Conservation (phyloP, 2,113 vertebrate genomes). For the Falco punctatus region DNA sequence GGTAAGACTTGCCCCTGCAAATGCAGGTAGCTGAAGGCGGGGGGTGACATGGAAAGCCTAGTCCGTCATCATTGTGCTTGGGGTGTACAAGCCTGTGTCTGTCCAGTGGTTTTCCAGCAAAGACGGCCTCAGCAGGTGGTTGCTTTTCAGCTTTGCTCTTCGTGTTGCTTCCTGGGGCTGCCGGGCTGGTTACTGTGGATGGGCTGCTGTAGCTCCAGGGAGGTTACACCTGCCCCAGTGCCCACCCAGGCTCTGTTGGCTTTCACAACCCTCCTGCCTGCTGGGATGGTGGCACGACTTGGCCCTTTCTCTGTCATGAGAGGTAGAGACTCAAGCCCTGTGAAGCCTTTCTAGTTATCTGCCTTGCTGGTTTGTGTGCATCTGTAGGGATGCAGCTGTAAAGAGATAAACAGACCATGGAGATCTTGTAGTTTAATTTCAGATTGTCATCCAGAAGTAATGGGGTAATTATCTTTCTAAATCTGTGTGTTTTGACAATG, state of each 20-base stretch:
- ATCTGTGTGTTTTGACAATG: not conserved
- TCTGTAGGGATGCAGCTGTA: not conserved
- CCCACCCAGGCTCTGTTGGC: not conserved
- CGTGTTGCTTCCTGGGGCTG: not conserved
- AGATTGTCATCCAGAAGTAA: not conserved
- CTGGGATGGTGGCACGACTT: rapidly evolving
- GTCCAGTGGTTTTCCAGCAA: not conserved
- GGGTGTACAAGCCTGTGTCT: not conserved
- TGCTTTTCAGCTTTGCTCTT: not conserved
- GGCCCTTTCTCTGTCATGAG: not conserved
- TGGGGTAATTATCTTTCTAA: not conserved
- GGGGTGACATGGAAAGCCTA: not conserved
- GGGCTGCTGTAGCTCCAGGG: not conserved
- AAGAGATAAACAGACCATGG: not conserved
- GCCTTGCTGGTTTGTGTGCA: not conserved
- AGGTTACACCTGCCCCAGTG: not conserved
- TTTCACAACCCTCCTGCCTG: not conserved
- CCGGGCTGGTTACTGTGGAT: not conserved
- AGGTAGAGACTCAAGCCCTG: not conserved
- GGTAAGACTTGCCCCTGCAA: not conserved
- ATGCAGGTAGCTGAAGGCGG: not conserved
- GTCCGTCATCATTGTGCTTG: rapidly evolving
- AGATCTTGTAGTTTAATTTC: not conserved
- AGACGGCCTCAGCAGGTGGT: not conserved
- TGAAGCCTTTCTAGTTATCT: not conserved